Evolutionary conservation across 1,140 invertebrate genomes (phyloP).

Genomic region (Dinoponera quadriceps): DNA sequence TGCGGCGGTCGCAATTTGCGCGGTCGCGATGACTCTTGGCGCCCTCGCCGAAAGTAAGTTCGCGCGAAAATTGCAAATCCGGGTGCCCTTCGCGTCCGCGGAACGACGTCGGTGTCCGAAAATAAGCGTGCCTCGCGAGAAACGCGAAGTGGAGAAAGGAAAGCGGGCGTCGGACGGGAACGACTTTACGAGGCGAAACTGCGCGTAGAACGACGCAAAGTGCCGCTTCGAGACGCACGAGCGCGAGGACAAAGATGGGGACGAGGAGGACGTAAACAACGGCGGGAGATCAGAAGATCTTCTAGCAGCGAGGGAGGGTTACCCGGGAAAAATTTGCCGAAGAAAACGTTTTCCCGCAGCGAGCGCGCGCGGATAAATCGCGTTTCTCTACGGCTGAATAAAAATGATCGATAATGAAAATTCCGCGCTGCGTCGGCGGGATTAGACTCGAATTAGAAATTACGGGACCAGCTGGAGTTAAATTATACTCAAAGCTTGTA

Average conservation of each 20-base stretch:
- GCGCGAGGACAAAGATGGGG: no score
- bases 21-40: constrained; percentile 11
- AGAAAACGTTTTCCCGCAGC: background rate
- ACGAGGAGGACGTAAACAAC: constrained; percentile 6
- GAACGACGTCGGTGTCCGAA: constrained; percentile 5
- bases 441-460: no score
- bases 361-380: constrained; percentile 13
- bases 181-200: constrained; percentile 56
- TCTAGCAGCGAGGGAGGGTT: constrained; percentile 25
- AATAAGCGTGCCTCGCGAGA: constrained; percentile 19
- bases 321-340: constrained; percentile 41
- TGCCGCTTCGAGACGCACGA: constrained; percentile 24
- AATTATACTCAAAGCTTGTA: no score
- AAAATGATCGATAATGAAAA: background rate
- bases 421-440: background rate
- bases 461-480: no score
- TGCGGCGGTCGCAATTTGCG: constrained; percentile 30
- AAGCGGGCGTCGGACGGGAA: constrained; percentile 2
- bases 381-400: background rate
- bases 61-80: background rate
- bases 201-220: constrained; percentile 45
- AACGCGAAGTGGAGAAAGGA: background rate
- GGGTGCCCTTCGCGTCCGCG: background rate
- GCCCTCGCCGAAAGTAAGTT: background rate
- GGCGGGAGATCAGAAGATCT: constrained; percentile 46